Conservation (phyloP, 2,113 vertebrate species). For the Ptychochromis oligacanthus region DNA sequence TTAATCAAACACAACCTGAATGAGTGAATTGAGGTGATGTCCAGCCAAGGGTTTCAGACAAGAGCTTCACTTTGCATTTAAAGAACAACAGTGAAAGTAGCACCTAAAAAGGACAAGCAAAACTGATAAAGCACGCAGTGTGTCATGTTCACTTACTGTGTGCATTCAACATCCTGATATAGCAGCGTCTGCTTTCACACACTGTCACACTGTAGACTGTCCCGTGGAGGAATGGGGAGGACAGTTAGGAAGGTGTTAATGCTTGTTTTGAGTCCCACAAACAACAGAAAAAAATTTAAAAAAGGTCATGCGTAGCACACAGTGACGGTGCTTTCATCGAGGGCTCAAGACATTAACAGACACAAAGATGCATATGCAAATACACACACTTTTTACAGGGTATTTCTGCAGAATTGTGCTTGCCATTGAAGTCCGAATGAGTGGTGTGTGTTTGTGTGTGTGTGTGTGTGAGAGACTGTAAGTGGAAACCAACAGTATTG, state of each 20-base stretch:
- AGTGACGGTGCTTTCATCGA: background rate
- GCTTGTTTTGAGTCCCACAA: background rate
- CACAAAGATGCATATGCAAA: background rate
- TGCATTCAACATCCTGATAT: background rate
- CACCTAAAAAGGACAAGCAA: background rate
- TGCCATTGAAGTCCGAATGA: constrained; percentile 1
- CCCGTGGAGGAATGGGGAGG: background rate
- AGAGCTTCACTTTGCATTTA: background rate
- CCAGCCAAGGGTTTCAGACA: background rate
- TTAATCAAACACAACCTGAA: background rate
- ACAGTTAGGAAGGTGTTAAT: constrained; percentile 32
- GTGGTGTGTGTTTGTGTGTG: background rate
- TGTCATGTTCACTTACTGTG: constrained; percentile 20
- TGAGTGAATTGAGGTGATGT: background rate
- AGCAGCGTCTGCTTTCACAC: constrained; percentile 18
- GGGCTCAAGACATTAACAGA: background rate
- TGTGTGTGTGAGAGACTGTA: background rate
- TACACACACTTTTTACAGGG: background rate
- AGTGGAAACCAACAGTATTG: constrained; percentile 10
- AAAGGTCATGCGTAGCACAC: background rate
- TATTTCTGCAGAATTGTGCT: background rate
- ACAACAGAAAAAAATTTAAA: background rate
- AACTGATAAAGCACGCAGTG: background rate
- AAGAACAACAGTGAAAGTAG: background rate
- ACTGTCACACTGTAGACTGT: constrained; percentile 15